Evolutionary conservation across 2,113 vertebrate genomes (phyloP).

Genomic region (Pipa parva): DNA sequence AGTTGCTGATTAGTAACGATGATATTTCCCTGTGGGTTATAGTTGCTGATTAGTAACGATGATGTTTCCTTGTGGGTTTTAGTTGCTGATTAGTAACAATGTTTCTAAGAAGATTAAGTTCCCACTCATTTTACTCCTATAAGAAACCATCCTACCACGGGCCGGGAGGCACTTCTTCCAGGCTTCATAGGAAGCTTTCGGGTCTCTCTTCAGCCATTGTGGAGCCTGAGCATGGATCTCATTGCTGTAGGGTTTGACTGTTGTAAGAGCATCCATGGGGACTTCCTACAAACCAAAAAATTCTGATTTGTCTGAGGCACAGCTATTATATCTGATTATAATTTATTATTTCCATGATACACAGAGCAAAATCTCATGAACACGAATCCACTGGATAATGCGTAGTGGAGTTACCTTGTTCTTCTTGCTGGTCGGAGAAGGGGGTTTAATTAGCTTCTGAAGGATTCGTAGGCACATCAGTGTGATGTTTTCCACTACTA

Average conservation of each 20-base stretch:
- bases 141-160: conserved; percentile 67
- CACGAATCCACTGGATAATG: too few species aligned
- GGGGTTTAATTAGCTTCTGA: conserved; percentile 94
- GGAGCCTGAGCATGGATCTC: conserved; percentile 97
- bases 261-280: conserved; percentile 87
- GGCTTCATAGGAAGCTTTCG: conserved; percentile 90
- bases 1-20: too few species aligned
- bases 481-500: conserved; percentile 98
- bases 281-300: conserved; percentile 68
- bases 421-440: conserved; percentile 96
- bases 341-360: too few species aligned
- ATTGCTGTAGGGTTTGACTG: conserved; percentile 94
- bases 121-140: not conserved
- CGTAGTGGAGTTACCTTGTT: conserved; percentile 81
- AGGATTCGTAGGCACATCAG: conserved; percentile 97
- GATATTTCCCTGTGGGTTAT: too few species aligned
- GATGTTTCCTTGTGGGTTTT: too few species aligned
- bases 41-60: too few species aligned
- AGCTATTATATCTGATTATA: too few species aligned
- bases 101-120: too few species aligned
- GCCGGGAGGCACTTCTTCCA: conserved; percentile 98
- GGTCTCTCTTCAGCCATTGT: conserved; percentile 96
- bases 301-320: too few species aligned
- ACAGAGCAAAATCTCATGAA: too few species aligned
- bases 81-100: too few species aligned